phyloP scores from a whole-genome alignment of 2,113 vertebrate species.

The Tupaia chinensis region DNA sequence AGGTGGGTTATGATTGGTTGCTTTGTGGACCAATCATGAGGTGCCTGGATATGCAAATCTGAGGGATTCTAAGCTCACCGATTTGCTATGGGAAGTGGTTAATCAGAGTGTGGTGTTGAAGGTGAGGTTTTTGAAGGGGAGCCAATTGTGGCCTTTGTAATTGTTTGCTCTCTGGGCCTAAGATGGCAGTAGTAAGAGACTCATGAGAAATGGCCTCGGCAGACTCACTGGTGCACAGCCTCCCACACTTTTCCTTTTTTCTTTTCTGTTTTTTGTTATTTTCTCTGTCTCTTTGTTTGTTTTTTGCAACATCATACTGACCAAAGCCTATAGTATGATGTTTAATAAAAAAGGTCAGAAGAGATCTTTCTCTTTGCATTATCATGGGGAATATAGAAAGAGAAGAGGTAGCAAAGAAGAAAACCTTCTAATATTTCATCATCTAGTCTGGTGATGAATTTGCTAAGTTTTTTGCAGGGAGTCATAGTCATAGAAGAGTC shows the following conservation, averaged over 20 bases:
- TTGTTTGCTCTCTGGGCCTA: background rate
- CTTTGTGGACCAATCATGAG: too few relatives aligned
- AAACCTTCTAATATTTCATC: background rate
- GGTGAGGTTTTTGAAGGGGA: too few relatives aligned
- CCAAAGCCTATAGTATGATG: background rate
- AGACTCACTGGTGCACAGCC: too few relatives aligned
- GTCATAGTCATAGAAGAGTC: background rate
- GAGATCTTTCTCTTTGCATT: background rate
- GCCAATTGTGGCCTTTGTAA: too few relatives aligned
- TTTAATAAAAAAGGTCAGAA: background rate
- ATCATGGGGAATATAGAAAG: background rate
- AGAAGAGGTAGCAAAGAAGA: background rate
- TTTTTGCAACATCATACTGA: too few relatives aligned
- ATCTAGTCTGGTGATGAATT: background rate
- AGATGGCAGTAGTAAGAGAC: too few relatives aligned
- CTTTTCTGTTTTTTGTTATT: background rate
- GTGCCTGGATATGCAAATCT: too few relatives aligned
- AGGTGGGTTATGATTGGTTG: too few relatives aligned
- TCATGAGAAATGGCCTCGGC: too few relatives aligned
- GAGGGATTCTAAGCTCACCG: too few relatives aligned
- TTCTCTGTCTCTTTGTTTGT: background rate
- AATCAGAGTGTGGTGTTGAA: too few relatives aligned
- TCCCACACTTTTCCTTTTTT: background rate
- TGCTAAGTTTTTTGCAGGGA: background rate
- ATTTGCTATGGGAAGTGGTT: too few relatives aligned